Conservation (phyloP, 1,140 invertebrate species). For the Agrilus planipennis region DNA sequence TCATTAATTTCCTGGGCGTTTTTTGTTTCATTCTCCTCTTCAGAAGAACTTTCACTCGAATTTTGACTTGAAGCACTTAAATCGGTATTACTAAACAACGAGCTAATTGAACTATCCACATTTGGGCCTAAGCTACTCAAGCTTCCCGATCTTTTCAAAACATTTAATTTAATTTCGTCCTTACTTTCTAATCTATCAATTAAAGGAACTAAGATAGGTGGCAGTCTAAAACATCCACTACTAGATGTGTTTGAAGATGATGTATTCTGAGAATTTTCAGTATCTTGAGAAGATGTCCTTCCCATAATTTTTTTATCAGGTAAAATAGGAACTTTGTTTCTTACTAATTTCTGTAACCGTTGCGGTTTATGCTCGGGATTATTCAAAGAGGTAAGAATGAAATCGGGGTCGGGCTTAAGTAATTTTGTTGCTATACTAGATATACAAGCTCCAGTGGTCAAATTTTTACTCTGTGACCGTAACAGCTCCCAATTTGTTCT, state of each 20-base stretch:
- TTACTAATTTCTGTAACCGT: constrained; percentile 7
- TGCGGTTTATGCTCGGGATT: constrained; percentile 12
- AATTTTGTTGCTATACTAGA: constrained; percentile 22
- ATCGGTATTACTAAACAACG: constrained; percentile 27
- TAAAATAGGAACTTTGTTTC: constrained; percentile 18
- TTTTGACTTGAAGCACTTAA: constrained; percentile 35
- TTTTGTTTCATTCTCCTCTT: constrained; percentile 16
- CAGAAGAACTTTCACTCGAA: constrained; percentile 42
- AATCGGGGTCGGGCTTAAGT: constrained; percentile 26
- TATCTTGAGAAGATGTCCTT: constrained; percentile 44
- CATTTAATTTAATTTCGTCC: constrained; percentile 8
- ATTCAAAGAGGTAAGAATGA: constrained; percentile 25
- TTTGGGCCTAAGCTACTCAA: constrained; percentile 52
- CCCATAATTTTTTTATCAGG: constrained; percentile 24
- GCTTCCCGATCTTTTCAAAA: constrained; percentile 31
- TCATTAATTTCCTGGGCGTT: background rate
- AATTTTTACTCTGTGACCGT: constrained; percentile 50
- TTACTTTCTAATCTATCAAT: constrained; percentile 27
- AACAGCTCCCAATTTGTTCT: constrained; percentile 69
- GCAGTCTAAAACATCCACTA: constrained; percentile 45
- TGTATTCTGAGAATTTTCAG: constrained; percentile 38
- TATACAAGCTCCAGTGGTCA: constrained; percentile 17
- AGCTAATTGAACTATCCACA: constrained; percentile 53
- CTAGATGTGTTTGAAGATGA: constrained; percentile 35
- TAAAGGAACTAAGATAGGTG: constrained; percentile 57